Evolutionary conservation across 1,140 invertebrate species (phyloP), one percentile per base, ranked within the genome.

Genomic region (Diploscapter pachys): DNA sequence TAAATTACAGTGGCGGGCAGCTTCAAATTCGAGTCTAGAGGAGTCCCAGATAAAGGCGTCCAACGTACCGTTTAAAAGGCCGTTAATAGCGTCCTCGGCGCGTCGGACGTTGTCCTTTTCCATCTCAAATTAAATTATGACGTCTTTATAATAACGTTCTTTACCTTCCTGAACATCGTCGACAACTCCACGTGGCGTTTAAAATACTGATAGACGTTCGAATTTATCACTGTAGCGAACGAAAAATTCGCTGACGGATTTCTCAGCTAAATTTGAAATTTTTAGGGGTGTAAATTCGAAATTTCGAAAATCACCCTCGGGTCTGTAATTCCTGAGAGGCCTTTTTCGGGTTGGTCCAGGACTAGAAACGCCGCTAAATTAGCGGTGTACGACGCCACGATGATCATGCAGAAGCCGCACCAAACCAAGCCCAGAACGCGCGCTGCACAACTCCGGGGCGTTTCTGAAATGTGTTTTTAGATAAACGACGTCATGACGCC

Each of bases 1-100:
- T 78, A 99, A 88, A 85, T 98, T 94, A 88, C 96, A 99, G 73
- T 80, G 73, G 48, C 73, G 70, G 5, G 95, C 93, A 3, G 95
- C 95, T 89, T 99, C 96, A 86, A 95, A 99, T 86, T 98, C 95
- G 78, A 99, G 89, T 54, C 96, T 90, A 3, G 94, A 95, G 52
- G 95, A 98, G 84, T 99, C 96, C 96, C 96, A 99, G 78, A 99
- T 98, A 86, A 99, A 99, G 2, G 96, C 96, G 90, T 97, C 94
- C 70, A 99, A 87, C 86, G 94, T 93, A 56, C 92, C 94, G 82
- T 91, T 90, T 88, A 95, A 95, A 50, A 99, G 93, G 86, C 95
- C 94, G 75, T 91, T 88, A 80, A 99, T 98, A 48, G 95, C 96
- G 77, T 93, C 91, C 86, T 97, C 94, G 68, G 94, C 94, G 11